Conservation (phyloP, 2,797 vertebrate genomes). For the Cossypha polioptera region DNA sequence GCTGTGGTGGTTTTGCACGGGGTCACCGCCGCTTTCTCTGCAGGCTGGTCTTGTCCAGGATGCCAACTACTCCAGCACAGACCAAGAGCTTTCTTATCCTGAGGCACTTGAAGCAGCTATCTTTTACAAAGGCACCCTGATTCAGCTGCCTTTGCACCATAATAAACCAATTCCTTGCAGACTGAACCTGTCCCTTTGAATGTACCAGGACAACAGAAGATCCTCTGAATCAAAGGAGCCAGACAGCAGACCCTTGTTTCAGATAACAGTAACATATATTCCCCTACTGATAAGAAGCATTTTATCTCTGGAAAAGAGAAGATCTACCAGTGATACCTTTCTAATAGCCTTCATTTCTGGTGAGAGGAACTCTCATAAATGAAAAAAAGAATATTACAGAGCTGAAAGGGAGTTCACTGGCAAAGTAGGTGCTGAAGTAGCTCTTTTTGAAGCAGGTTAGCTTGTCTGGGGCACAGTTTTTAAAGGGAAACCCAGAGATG, state of each 20-base stretch:
- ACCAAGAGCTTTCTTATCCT: neutral
- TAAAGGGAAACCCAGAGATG: neutral
- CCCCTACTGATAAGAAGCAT: neutral
- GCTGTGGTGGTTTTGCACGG: rapidly evolving
- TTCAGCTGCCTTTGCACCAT: neutral
- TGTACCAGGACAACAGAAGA: neutral
- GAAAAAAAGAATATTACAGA: constrained; percentile 43
- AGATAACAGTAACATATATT: constrained; percentile 16
- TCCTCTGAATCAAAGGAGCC: neutral
- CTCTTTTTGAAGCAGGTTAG: neutral
- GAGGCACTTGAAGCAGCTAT: neutral
- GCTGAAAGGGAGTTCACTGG: constrained; percentile 17
- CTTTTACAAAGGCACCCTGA: neutral
- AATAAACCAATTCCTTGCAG: neutral
- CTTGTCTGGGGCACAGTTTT: neutral
- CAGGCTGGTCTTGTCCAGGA: neutral
- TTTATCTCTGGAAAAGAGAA: constrained; percentile 17
- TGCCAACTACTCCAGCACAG: neutral
- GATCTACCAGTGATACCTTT: constrained; percentile 31
- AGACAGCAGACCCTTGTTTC: neutral
- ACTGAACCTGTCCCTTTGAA: neutral
- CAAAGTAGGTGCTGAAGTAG: neutral
- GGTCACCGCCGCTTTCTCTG: neutral
- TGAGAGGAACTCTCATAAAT: constrained; percentile 36
- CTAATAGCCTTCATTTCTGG: constrained; percentile 30